Conservation (phyloP, 2,113 vertebrate genomes). For the Apteryx mantelli region DNA sequence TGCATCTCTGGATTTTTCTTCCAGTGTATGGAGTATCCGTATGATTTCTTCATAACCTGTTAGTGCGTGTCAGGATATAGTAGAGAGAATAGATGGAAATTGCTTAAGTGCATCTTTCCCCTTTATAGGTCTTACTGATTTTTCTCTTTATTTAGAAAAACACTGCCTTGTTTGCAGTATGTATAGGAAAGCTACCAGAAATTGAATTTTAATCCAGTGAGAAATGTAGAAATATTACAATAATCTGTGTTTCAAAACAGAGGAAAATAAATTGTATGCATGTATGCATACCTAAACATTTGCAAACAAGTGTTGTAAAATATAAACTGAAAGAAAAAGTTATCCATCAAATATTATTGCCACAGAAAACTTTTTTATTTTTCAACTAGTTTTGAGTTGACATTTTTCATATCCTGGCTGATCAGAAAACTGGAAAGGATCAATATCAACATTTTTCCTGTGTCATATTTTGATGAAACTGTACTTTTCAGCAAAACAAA, state of each 20-base stretch:
- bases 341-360: background rate
- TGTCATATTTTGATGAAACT: background rate
- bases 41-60: background rate
- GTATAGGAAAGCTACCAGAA: background rate
- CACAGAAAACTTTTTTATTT: background rate
- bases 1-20: background rate
- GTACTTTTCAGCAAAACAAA: background rate
- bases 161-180: background rate
- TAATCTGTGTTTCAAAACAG: background rate
- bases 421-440: background rate
- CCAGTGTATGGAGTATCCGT: background rate
- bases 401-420: background rate
- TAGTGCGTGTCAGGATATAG: background rate
- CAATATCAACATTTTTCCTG: background rate
- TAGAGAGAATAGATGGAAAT: background rate
- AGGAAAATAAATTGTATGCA: background rate
- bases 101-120: background rate
- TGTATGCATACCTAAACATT: background rate
- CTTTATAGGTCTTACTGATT: background rate
- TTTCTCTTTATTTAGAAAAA: background rate
- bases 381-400: background rate
- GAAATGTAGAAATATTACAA: background rate
- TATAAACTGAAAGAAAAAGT: background rate
- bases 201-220: background rate
- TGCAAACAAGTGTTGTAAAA: background rate